Evolutionary conservation across 2,888 invertebrate species (phyloP).

Genomic region (Leistus spinibarbis): DNA sequence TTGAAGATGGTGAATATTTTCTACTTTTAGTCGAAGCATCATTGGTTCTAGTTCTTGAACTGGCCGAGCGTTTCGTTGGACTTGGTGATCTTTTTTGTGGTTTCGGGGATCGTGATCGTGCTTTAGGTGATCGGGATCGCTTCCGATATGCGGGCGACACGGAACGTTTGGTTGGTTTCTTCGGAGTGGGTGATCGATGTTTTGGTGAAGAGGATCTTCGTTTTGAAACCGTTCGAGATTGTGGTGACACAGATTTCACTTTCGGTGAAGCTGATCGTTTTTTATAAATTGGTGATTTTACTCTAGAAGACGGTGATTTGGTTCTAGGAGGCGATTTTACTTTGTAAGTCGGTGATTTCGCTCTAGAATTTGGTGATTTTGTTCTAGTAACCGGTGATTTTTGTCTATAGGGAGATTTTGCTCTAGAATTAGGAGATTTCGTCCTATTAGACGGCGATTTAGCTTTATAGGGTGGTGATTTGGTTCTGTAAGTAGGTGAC

Average conservation of each 20-base stretch:
- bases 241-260: constrained; percentile 1
- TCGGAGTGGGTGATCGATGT: background rate
- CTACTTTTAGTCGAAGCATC: constrained; percentile 1
- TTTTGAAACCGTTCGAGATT: constrained; percentile 1
- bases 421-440: constrained; percentile 8
- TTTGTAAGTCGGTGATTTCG: constrained; percentile 11
- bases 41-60: background rate
- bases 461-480: background rate
- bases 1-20: background rate
- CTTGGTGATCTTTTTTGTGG: background rate
- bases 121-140: constrained; percentile 10
- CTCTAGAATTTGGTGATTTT: constrained; percentile 12
- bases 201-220: constrained; percentile 9
- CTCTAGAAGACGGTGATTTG: constrained; percentile 9
- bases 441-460: constrained; percentile 9
- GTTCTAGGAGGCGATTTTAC: constrained; percentile 2
- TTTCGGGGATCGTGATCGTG: constrained; percentile 6
- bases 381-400: constrained; percentile 24
- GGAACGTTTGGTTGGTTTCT: constrained; percentile 46
- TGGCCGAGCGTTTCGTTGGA: background rate
- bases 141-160: constrained; percentile 7
- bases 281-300: constrained; percentile 17
- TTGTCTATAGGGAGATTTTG: constrained; percentile 32
- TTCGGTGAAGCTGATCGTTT: constrained; percentile 18
- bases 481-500: constrained; percentile 3